Percentiles rank a stretch among this genome's conserved stretches.
phyloP scores from a whole-genome alignment of 2,113 vertebrate species.

The Oophaga pumilio region DNA sequence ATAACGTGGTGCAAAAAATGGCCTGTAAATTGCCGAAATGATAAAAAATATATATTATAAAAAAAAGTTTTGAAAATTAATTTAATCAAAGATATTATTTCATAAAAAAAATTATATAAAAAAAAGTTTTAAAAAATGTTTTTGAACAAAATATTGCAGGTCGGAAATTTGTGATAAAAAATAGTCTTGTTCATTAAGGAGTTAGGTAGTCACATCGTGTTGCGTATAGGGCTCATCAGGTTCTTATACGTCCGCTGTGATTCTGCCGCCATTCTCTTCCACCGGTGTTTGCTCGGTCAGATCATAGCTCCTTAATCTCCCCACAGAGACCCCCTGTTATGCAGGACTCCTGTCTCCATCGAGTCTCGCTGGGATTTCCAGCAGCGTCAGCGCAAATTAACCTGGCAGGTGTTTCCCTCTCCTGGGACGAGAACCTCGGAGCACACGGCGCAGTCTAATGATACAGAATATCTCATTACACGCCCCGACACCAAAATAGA shows the following conservation, averaged over 20 bases:
- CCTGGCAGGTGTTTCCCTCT: slow-evolving; percentile 46
- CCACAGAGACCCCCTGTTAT: slow-evolving; percentile 37
- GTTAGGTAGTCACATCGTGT: background rate
- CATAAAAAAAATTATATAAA: too few relatives aligned
- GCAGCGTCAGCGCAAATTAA: slow-evolving; percentile 41
- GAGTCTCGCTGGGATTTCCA: slow-evolving; percentile 27
- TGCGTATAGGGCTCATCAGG: background rate
- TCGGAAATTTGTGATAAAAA: too few relatives aligned
- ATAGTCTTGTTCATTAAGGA: background rate
- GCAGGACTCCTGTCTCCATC: slow-evolving; percentile 47
- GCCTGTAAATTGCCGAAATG: too few relatives aligned
- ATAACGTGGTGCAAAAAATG: background rate
- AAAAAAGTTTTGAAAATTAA: too few relatives aligned
- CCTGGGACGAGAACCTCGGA: slow-evolving; percentile 31
- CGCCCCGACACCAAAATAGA: background rate
- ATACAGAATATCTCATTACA: slow-evolving; percentile 45
- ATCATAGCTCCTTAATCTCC: background rate
- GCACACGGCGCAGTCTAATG: slow-evolving; percentile 2
- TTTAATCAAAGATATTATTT: too few relatives aligned
- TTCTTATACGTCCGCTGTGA: background rate
- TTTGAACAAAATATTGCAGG: too few relatives aligned
- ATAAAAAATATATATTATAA: too few relatives aligned
- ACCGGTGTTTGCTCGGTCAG: background rate
- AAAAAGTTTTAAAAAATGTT: too few relatives aligned
- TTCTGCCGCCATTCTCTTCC: background rate